A percentile compares a stretch with the other conserved stretches of the same genome.
Evolutionary conservation across 2,113 vertebrate species (phyloP).

Genomic region (Ursus arctos): DNA sequence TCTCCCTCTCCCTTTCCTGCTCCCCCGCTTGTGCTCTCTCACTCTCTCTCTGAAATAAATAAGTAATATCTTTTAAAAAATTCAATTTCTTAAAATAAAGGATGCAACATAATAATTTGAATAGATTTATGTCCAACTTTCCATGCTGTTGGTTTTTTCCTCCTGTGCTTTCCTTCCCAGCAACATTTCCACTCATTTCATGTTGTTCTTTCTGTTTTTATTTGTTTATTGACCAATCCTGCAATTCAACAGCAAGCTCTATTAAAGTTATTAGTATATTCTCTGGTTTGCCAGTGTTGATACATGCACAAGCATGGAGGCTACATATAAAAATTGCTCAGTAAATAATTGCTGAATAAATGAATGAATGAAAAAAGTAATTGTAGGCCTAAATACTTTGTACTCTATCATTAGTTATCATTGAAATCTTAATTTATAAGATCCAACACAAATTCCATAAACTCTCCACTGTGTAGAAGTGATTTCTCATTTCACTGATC

Average conservation of each 20-base stretch:
- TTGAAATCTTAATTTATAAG: background rate
- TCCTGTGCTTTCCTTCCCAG: background rate
- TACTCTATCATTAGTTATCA: background rate
- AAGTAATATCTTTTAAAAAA: background rate
- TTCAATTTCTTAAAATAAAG: background rate
- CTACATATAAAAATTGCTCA: background rate
- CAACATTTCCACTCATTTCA: background rate
- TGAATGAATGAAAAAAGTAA: background rate
- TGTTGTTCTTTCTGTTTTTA: background rate
- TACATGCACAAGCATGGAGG: background rate
- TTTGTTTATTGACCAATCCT: background rate
- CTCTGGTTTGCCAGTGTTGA: background rate
- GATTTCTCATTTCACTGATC: background rate
- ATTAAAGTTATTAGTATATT: background rate
- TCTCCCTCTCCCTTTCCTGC: background rate
- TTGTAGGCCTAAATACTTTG: background rate
- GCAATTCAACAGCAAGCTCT: background rate
- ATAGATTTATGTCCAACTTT: background rate
- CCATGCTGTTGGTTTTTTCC: background rate
- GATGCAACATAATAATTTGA: background rate
- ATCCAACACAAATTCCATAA: background rate
- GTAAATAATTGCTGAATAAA: background rate
- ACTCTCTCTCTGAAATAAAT: background rate
- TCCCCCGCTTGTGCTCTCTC: background rate
- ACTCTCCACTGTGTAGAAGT: background rate